These are phyloP conservation scores for Grus americana DNA, from an alignment of 2,113 vertebrate species.

Conservation along the genomic window DNA sequence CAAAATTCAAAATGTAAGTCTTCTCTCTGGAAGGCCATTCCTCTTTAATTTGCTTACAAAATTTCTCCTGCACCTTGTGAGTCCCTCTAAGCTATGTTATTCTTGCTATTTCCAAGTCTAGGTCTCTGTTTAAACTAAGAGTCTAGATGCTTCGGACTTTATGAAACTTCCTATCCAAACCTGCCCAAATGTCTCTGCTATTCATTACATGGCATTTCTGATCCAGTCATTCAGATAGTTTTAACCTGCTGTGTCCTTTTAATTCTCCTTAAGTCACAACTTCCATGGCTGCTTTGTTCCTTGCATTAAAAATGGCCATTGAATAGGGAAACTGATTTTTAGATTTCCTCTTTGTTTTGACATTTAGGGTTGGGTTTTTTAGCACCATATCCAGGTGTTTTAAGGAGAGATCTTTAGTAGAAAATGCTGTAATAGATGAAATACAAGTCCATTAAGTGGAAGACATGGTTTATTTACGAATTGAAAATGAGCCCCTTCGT, in stretches of 20 bases:
- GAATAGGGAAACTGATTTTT: background rate
- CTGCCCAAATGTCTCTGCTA: background rate
- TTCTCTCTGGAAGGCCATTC: background rate
- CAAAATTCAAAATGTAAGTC: background rate
- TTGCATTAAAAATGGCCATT: background rate
- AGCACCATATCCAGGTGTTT: background rate
- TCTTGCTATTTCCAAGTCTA: background rate
- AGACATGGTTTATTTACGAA: background rate
- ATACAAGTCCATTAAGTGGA: background rate
- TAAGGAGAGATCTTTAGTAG: background rate
- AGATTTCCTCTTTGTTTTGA: background rate
- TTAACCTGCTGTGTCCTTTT: background rate
- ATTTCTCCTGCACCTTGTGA: background rate
- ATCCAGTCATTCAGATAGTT: background rate
- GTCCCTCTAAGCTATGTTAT: background rate
- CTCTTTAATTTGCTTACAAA: background rate
- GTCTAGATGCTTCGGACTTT: background rate
- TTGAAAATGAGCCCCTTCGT: background rate
- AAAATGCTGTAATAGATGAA: background rate
- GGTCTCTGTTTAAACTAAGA: background rate
- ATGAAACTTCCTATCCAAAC: background rate
- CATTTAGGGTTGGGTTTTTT: background rate
- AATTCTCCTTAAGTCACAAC: background rate
- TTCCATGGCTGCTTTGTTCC: background rate
- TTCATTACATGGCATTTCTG: background rate